These are phyloP conservation scores for Meloe dianella DNA, from an alignment of 2,888 invertebrate genomes.

Conservation along the genomic window DNA sequence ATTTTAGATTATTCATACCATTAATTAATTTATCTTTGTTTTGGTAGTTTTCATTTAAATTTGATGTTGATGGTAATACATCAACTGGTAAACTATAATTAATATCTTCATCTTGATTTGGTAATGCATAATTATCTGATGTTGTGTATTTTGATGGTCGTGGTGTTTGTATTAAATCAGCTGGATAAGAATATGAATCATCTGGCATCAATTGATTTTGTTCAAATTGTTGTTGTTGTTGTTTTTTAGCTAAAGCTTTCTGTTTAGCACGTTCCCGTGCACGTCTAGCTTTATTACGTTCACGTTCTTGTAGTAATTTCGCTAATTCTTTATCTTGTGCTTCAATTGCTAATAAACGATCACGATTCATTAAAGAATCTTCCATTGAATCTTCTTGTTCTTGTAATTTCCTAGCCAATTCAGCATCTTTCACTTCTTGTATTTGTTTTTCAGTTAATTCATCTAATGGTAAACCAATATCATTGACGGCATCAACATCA, in stretches of 20 bases:
- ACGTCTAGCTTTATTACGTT: conserved; percentile 72
- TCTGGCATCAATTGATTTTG: conserved; percentile 55
- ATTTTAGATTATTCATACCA: conserved; percentile 28
- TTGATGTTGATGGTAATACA: conserved; percentile 44
- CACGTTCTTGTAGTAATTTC: conserved; percentile 76
- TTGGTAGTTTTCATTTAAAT: conserved; percentile 35
- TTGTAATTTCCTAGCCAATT: conserved; percentile 76
- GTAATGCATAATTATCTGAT: conserved; percentile 47
- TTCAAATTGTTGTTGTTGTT: conserved; percentile 55
- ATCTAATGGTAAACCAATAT: conserved; percentile 61
- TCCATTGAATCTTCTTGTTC: conserved; percentile 73
- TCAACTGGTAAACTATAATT: conserved; percentile 59
- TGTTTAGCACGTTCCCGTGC: conserved; percentile 74
- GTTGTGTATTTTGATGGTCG: conserved; percentile 47
- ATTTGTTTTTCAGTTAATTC: conserved; percentile 66
- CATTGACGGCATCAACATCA: conserved; percentile 58
- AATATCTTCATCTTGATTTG: conserved; percentile 49
- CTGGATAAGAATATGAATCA: conserved; percentile 64
- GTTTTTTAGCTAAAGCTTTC: conserved; percentile 64
- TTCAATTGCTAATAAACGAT: conserved; percentile 74
- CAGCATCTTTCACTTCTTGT: conserved; percentile 78
- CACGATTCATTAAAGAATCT: conserved; percentile 60
- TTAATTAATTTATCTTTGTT: conserved; percentile 43
- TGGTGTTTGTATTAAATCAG: conserved; percentile 59
- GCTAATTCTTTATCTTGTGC: conserved; percentile 82